These are phyloP conservation scores for Bombycilla garrulus DNA, from an alignment of 2,113 vertebrate genomes.

Conservation along the genomic window DNA sequence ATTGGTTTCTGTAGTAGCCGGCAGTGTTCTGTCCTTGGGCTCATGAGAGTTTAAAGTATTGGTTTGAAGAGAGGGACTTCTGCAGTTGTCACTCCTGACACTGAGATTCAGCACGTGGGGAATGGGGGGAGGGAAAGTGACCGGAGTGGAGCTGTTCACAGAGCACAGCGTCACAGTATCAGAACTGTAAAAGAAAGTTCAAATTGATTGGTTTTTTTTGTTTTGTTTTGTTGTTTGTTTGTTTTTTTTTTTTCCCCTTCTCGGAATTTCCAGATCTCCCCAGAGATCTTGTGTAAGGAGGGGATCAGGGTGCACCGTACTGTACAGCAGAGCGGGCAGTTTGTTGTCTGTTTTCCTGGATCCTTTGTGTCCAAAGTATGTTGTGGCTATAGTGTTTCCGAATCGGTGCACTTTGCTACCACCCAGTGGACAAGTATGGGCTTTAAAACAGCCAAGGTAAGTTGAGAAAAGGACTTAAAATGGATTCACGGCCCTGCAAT, in stretches of 20 bases:
- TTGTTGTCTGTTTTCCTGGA: slow-evolving; percentile 96
- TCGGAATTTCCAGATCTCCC: slow-evolving; percentile 92
- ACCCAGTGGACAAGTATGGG: slow-evolving; percentile 98
- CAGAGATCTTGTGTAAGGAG: slow-evolving; percentile 95
- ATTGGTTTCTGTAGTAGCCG: not conserved
- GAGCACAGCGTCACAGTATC: not conserved
- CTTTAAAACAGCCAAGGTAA: slow-evolving; percentile 96
- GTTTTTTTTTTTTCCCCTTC: not conserved
- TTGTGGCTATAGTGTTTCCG: slow-evolving; percentile 97
- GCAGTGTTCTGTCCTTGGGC: not conserved
- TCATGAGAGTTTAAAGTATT: not conserved
- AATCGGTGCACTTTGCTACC: slow-evolving; percentile 98
- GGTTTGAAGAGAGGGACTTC: not conserved
- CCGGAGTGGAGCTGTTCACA: not conserved
- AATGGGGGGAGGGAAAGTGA: not conserved
- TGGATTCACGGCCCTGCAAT: not conserved
- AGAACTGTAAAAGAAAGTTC: not conserved
- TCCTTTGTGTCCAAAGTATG: slow-evolving; percentile 98
- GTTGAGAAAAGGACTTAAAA: slow-evolving; percentile 32
- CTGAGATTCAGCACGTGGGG: not conserved
- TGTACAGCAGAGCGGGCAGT: slow-evolving; percentile 96
- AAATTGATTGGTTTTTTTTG: not conserved
- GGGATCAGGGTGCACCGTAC: slow-evolving; percentile 96
- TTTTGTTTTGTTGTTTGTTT: no score
- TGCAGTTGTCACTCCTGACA: not conserved